Conservation (phyloP, 2,113 vertebrate genomes). For the Mixornis gularis region DNA sequence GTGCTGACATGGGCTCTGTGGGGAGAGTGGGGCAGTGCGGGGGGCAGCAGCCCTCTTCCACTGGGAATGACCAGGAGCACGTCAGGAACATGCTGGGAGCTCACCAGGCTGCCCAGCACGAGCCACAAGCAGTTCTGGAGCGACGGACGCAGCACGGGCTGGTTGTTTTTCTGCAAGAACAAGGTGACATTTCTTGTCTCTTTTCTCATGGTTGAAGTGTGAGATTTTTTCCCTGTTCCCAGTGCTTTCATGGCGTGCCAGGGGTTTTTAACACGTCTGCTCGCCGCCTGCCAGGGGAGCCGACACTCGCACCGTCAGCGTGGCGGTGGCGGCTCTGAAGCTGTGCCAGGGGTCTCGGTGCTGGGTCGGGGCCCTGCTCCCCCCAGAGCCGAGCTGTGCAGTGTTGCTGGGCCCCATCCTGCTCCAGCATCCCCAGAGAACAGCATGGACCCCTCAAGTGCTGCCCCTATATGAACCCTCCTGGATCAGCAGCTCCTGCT, state of each 20-base stretch:
- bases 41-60: neutral
- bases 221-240: neutral
- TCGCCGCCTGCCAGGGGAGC: slow-evolving; percentile 23
- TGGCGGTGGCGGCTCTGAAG: slow-evolving; percentile 1
- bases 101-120: neutral
- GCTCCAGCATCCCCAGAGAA: neutral
- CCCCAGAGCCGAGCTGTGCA: neutral
- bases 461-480: neutral
- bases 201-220: neutral
- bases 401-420: neutral
- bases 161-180: neutral
- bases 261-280: slow-evolving; percentile 51
- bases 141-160: accelerated
- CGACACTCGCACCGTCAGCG: neutral
- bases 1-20: neutral
- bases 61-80: neutral
- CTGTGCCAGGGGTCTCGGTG: neutral
- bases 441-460: neutral
- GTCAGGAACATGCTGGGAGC: neutral
- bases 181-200: slow-evolving; percentile 58
- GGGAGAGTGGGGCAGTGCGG: neutral
- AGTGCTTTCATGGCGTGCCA: slow-evolving; percentile 49
- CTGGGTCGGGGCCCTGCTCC: neutral
- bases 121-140: neutral
- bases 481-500: neutral